Conservation (phyloP, 2,888 invertebrate species). For the Pheosia tremula region DNA sequence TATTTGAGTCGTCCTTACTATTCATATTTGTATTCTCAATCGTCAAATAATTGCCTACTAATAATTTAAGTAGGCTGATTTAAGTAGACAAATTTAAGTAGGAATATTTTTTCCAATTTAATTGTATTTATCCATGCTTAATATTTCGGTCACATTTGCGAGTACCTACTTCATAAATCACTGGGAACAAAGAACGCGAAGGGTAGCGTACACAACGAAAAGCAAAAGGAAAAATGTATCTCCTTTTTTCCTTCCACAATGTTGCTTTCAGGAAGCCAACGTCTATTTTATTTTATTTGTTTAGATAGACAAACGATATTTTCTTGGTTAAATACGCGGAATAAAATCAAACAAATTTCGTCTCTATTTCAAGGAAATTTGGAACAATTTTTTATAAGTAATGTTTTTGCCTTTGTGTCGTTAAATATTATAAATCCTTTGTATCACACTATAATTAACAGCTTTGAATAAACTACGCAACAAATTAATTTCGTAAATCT, state of each 20-base stretch:
- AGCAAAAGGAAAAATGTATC: slow-evolving; percentile 52
- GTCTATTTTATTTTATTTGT: slow-evolving; percentile 43
- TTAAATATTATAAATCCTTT: too few relatives aligned
- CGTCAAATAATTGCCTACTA: too few relatives aligned
- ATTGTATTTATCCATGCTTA: slow-evolving; percentile 43
- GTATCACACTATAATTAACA: too few relatives aligned
- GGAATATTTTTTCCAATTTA: background rate
- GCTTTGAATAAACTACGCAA: too few relatives aligned
- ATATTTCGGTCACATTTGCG: slow-evolving; percentile 61
- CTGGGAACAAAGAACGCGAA: slow-evolving; percentile 57
- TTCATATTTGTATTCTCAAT: too few relatives aligned
- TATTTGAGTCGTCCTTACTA: too few relatives aligned
- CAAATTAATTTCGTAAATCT: slow-evolving; percentile 8
- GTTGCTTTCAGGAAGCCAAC: slow-evolving; percentile 53
- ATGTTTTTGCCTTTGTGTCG: too few relatives aligned
- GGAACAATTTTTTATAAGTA: too few relatives aligned
- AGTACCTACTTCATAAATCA: slow-evolving; percentile 62
- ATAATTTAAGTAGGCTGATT: too few relatives aligned
- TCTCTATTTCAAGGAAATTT: too few relatives aligned
- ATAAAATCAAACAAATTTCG: too few relatives aligned
- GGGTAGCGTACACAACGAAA: slow-evolving; percentile 46
- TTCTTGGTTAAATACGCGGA: slow-evolving; percentile 28
- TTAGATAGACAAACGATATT: slow-evolving; percentile 11
- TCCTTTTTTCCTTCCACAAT: slow-evolving; percentile 46
- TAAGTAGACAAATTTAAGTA: too few relatives aligned